phyloP scores from a whole-genome alignment of 2,113 vertebrate species.

The Hippocampus zosterae region DNA sequence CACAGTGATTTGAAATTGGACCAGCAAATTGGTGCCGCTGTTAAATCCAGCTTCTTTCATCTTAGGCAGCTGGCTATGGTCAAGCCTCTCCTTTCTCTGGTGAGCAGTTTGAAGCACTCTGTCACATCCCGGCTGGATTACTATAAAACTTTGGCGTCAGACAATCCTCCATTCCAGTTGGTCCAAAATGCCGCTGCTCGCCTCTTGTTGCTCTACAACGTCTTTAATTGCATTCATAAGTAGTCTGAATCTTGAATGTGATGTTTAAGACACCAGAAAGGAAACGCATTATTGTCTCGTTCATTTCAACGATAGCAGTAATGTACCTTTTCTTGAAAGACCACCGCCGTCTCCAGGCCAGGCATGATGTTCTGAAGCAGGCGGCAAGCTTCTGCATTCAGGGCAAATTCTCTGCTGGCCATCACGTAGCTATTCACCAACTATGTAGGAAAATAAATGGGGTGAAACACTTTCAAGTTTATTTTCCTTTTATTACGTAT shows the following conservation, averaged over 20 bases:
- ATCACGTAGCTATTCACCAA: conserved; percentile 97
- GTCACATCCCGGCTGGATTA: too few relatives aligned
- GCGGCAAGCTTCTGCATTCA: conserved; percentile 92
- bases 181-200: too few relatives aligned
- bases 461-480: neutral
- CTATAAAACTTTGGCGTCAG: too few relatives aligned
- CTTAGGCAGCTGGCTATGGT: too few relatives aligned
- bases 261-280: neutral
- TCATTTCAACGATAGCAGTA: neutral
- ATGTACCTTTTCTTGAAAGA: conserved; percentile 57
- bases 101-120: too few relatives aligned
- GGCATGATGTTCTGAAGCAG: conserved; percentile 98
- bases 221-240: neutral
- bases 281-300: neutral
- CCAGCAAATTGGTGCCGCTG: too few relatives aligned
- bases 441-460: conserved; percentile 55
- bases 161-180: too few relatives aligned
- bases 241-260: neutral
- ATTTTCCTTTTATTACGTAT: neutral
- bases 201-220: neutral
- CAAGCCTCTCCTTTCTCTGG: too few relatives aligned
- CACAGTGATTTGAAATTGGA: too few relatives aligned
- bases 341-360: conserved; percentile 91
- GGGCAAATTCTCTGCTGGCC: conserved; percentile 89
- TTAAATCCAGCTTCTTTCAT: too few relatives aligned